phyloP scores from a whole-genome alignment of 2,888 invertebrate species.

The Caenorhabditis angaria region DNA sequence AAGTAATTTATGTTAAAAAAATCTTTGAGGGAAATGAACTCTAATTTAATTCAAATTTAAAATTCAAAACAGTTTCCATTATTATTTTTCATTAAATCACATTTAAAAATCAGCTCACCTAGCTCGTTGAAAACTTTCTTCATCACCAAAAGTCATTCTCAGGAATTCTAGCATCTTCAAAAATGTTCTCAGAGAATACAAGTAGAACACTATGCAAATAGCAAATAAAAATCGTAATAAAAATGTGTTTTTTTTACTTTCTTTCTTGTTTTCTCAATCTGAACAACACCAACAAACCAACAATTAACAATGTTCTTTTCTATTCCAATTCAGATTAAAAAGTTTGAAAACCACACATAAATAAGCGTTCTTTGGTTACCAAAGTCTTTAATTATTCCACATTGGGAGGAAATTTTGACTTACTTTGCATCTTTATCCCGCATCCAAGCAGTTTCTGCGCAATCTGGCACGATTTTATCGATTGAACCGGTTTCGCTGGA shows the following conservation, averaged over 20 bases:
- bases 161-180: too few relatives aligned
- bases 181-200: too few relatives aligned
- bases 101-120: too few relatives aligned
- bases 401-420: not conserved
- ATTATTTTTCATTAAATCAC: too few relatives aligned
- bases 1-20: too few relatives aligned
- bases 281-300: not conserved
- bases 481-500: constrained; percentile 30
- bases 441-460: constrained; percentile 49
- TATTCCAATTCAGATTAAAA: not conserved
- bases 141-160: too few relatives aligned
- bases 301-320: not conserved
- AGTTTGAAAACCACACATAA: not conserved
- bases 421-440: constrained; percentile 45
- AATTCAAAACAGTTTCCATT: too few relatives aligned
- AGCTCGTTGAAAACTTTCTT: too few relatives aligned
- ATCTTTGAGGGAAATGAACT: too few relatives aligned
- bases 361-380: not conserved
- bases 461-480: constrained; percentile 30
- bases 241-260: not conserved
- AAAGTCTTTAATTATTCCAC: not conserved
- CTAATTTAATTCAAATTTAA: too few relatives aligned
- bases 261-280: not conserved
- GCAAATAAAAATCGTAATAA: too few relatives aligned
- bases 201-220: too few relatives aligned